These are phyloP conservation scores for Osmoderma eremita DNA, from an alignment of 2,888 invertebrate genomes.

Conservation along the genomic window DNA sequence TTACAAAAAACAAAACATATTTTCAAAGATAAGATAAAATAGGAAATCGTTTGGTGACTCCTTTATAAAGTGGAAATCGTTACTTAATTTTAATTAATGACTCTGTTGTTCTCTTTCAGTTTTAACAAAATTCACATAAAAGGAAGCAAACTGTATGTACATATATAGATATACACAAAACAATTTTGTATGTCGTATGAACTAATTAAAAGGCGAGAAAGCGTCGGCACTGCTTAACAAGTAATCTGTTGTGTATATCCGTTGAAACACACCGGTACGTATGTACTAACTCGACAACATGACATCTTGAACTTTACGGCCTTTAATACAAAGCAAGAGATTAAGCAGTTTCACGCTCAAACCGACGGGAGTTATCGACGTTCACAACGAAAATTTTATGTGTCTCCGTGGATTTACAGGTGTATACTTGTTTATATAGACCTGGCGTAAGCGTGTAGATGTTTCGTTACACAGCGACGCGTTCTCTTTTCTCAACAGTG, in stretches of 20 bases:
- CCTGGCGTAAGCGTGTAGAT: slow-evolving; percentile 14
- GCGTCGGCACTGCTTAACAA: slow-evolving; percentile 32
- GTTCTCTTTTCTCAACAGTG: slow-evolving; percentile 1
- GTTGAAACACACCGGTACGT: not conserved
- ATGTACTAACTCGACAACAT: slow-evolving; percentile 15
- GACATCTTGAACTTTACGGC: slow-evolving; percentile 42
- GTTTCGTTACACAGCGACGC: slow-evolving; percentile 37
- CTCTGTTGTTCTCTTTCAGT: not conserved
- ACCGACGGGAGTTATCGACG: slow-evolving; percentile 45
- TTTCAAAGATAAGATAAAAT: no score
- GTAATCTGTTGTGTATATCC: slow-evolving; percentile 35
- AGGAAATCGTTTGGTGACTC: no score
- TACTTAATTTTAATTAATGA: no score
- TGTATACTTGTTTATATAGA: slow-evolving; percentile 39
- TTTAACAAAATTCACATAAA: not conserved
- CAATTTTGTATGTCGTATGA: slow-evolving; percentile 9
- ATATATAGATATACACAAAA: no score
- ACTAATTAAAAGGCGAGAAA: slow-evolving; percentile 39
- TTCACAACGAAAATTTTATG: slow-evolving; percentile 45
- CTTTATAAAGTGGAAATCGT: not conserved
- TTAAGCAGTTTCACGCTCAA: slow-evolving; percentile 43
- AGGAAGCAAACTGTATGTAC: not conserved
- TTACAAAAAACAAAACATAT: no score
- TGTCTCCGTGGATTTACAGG: slow-evolving; percentile 42
- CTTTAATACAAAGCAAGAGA: slow-evolving; percentile 43